Percentiles rank a stretch among this genome's conserved stretches.
Evolutionary conservation across 2,888 invertebrate species (phyloP).

Genomic region (Mythimna impura): DNA sequence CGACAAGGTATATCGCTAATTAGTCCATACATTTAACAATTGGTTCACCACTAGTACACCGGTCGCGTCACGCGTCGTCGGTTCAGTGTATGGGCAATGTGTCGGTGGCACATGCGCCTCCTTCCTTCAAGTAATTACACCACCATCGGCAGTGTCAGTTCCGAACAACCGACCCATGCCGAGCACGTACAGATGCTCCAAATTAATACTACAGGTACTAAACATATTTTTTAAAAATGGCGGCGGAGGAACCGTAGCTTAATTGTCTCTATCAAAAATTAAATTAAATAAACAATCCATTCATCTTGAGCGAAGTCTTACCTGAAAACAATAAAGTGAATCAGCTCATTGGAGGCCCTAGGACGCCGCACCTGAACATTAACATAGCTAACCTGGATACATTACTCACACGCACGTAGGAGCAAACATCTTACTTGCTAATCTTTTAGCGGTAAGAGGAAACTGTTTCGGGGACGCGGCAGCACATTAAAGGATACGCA

Average conservation of each 20-base stretch:
- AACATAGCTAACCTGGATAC: conserved; percentile 36
- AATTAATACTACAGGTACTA: no score
- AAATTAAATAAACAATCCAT: not conserved
- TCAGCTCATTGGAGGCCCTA: not conserved
- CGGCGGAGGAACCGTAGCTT: not conserved
- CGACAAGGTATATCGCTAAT: no score
- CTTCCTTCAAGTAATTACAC: not conserved
- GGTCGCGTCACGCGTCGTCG: not conserved
- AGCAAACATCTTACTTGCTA: conserved; percentile 23
- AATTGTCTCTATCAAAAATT: not conserved
- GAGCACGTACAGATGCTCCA: not conserved
- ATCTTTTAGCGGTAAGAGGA: not conserved
- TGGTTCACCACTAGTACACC: not conserved
- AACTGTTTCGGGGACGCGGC: not conserved
- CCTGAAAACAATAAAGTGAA: conserved; percentile 1
- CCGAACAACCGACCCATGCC: not conserved
- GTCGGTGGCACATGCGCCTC: not conserved
- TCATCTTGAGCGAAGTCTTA: not conserved
- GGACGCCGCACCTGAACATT: conserved; percentile 15
- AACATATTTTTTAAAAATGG: no score
- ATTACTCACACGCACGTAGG: conserved; percentile 1
- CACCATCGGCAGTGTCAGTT: not conserved
- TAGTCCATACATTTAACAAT: conserved; percentile 2
- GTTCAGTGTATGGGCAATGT: not conserved
- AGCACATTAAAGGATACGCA: not conserved